Conservation (phyloP, 1,140 invertebrate genomes). For the Drosophila pseudoananassae region DNA sequence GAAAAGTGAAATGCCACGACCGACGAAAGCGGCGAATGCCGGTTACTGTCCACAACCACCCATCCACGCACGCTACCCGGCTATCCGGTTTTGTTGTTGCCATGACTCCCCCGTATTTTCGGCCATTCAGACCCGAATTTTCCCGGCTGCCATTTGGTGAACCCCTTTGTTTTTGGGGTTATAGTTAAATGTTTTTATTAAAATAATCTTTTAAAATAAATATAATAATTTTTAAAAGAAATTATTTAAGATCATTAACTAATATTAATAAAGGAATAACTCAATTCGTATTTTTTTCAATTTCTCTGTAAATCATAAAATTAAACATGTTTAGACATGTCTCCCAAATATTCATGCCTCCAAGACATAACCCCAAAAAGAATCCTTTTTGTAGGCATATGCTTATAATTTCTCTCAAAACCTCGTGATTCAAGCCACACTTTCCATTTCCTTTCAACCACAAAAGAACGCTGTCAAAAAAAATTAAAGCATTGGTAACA, state of each 20-base stretch:
- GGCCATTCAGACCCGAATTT: conserved; percentile 33
- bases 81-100: conserved; percentile 42
- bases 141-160: conserved; percentile 36
- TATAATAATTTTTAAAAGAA: not conserved
- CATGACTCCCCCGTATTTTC: conserved; percentile 33
- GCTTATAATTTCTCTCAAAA: conserved; percentile 22
- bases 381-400: conserved; percentile 24
- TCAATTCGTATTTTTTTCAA: too few relatives aligned
- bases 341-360: not conserved
- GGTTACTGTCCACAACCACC: conserved; percentile 31
- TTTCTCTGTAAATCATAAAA: too few relatives aligned
- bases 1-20: conserved; percentile 80
- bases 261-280: too few relatives aligned
- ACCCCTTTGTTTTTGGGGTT: conserved; percentile 20
- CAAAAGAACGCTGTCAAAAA: conserved; percentile 3
- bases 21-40: conserved; percentile 49
- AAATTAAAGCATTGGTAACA: conserved; percentile 71
- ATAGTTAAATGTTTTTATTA: conserved; percentile 11
- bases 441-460: conserved; percentile 1
- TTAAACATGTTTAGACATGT: not conserved
- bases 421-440: conserved; percentile 24
- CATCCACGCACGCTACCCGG: conserved; percentile 26
- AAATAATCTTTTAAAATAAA: not conserved
- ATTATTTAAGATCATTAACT: too few relatives aligned
- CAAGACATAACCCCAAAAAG: not conserved